Conservation (phyloP, 2,113 vertebrate genomes). For the Oreocharis arfaki region DNA sequence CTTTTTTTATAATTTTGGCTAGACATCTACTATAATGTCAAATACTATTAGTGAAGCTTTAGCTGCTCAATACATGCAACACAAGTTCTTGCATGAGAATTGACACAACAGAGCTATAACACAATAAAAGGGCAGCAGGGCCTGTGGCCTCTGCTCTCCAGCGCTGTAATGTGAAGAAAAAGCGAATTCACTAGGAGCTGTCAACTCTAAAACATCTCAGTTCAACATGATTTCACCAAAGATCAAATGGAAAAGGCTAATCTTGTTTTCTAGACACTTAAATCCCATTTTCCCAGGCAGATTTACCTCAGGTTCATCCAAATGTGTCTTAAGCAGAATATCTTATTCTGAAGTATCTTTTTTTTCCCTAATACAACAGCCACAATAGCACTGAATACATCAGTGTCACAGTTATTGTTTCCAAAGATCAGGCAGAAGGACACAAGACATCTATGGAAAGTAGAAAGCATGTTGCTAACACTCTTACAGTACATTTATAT, state of each 20-base stretch:
- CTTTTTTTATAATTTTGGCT: conserved; percentile 51
- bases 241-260: conserved; percentile 60
- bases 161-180: conserved; percentile 61
- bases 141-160: conserved; percentile 46
- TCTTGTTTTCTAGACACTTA: conserved; percentile 70
- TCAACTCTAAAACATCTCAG: conserved; percentile 56
- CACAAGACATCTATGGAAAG: neutral
- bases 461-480: neutral
- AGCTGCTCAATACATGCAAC: conserved; percentile 9
- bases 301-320: conserved; percentile 44
- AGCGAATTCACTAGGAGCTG: conserved; percentile 55
- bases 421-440: neutral
- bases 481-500: neutral
- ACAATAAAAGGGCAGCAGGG: conserved; percentile 64
- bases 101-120: conserved; percentile 51
- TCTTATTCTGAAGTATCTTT: conserved; percentile 26
- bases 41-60: conserved; percentile 42
- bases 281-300: conserved; percentile 65
- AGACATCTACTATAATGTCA: conserved; percentile 50
- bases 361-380: neutral
- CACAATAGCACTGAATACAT: conserved; percentile 39
- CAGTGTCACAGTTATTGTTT: conserved; percentile 26
- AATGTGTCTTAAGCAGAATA: conserved; percentile 50
- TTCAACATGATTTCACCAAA: conserved; percentile 56
- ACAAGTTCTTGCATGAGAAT: conserved; percentile 69